Evolutionary conservation across 1,140 invertebrate genomes (phyloP).

Genomic region (Drosophila lacteicornis): DNA sequence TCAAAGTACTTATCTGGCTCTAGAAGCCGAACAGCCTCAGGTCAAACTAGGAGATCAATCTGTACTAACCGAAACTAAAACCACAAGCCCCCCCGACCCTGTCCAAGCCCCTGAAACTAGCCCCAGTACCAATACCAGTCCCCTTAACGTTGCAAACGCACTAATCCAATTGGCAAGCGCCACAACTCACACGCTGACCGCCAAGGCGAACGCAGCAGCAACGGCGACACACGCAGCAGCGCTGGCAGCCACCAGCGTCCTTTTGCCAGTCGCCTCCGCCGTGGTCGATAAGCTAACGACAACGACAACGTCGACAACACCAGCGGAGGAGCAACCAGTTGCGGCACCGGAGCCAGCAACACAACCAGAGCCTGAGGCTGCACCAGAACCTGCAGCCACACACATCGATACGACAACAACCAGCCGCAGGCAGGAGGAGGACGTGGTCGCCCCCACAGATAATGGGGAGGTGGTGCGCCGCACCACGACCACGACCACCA

Average conservation of each 20-base stretch:
- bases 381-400: conserved; percentile 19
- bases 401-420: conserved; percentile 43
- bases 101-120: conserved; percentile 58
- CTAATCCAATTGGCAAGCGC: conserved; percentile 84
- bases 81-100: conserved; percentile 23
- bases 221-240: conserved; percentile 71
- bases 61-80: conserved; percentile 70
- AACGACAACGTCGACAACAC: conserved; percentile 45
- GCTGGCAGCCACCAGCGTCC: conserved; percentile 60
- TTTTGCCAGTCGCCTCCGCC: conserved; percentile 65
- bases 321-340: conserved; percentile 29
- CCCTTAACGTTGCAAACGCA: conserved; percentile 78
- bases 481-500: conserved; percentile 55
- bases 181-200: conserved; percentile 78
- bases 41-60: conserved; percentile 50
- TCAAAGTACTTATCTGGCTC: conserved; percentile 91
- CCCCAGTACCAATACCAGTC: conserved; percentile 52
- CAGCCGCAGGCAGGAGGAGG: conserved; percentile 24
- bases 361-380: conserved; percentile 8
- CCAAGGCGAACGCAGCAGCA: conserved; percentile 72
- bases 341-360: conserved; percentile 16
- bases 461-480: conserved; percentile 39
- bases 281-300: conserved; percentile 64
- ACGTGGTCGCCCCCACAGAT: conserved; percentile 18
- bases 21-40: conserved; percentile 72